Evolutionary conservation across 2,888 invertebrate genomes (phyloP), one percentile per base, ranked within the genome.

Genomic region (Steinernema carpocapsae): DNA sequence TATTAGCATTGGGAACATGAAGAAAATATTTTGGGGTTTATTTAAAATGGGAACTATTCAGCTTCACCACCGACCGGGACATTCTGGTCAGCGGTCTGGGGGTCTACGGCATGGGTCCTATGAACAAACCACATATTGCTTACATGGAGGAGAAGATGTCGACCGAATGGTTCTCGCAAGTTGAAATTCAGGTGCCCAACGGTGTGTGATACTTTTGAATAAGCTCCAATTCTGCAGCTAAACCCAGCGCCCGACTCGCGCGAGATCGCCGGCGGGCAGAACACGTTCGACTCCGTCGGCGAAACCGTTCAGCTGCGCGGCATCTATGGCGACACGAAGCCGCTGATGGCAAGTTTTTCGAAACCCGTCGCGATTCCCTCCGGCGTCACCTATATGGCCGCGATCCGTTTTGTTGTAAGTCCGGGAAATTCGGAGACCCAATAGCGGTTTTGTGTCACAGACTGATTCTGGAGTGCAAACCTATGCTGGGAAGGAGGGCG

Each of bases 21-120:
- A 12, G 43, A 43, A 43, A 12, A 14, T 43, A 48, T 48, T 48
- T n/a, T 48, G 7, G 48, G 17, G 14, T 48, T 48, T n/a, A 4
- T 48, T 4, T 7, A 48, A 37, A 37, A 37, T n/a, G n/a, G 43
- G 43, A 14, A 7, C 43, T 43, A 14, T 75, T 77, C 51, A 78
- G 78, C 29, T 80, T 80, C 70, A 80, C 82, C 51, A 76, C 79
- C 12, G 82, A 82, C 70, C 72, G 77, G 7, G 82, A 80, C 51
- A 73, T 80, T n/a, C 74, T 76, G 46, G 72, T 80, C 22, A 71
- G 51, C 22, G 80, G 76, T 6, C 42, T 82, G 64, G 80, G 82
- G 14, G 70, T 80, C 19, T 80, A 80, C 59, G 80, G 80, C 19
- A 75, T 82, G 37, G 70, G 48, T 42, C 74, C 82, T 24, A 71